Evolutionary conservation across 2,797 vertebrate genomes (phyloP), one percentile per base, ranked within the genome.

Genomic region (Coregonus ussuriensis): DNA sequence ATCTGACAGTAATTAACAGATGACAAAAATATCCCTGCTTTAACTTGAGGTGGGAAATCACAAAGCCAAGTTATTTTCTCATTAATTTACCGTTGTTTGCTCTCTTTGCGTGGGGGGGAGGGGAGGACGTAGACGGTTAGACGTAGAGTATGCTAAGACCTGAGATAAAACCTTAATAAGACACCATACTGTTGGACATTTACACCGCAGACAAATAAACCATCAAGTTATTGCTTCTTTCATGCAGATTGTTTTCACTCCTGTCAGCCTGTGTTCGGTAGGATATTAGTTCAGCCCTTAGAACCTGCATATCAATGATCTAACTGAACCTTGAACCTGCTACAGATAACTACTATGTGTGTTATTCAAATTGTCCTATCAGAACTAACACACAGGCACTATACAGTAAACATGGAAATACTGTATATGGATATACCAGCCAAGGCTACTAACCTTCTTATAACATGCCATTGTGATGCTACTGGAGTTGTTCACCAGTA

Each of bases 1-100:
- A 93, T 94, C 95, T 95, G 95, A 96, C 94, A 96, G 94, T 97
- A 97, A 98, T 97, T 98, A 98, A 96, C 96, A 94, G 95, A 95
- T 96, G 96, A 97, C 96, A 96, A 91, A 98, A 97, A 97, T 97
- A 96, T 96, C 95, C 94, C 91, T 94, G 95, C 94, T 95, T 92
- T 91, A 94, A 92, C 91, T 86, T 94, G 96, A 97, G 96, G 97
- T 97, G 95, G 96, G 94, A 98, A 98, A 96, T 95, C 95, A 94
- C 91, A 93, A 94, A 96, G 95, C 92, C 93, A 84, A 93, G 92
- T 96, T 95, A 94, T 95, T 95, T 96, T 95, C 95, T 96, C 94
- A 91, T 96, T 95, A 95, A 96, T 96, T 95, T 93, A 92, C 93
- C 91, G 93, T 94, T 91, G 93, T 94, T 94, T 94, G 94, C 94